These are phyloP conservation scores for Hemibagrus wyckioides DNA, from an alignment of 2,113 vertebrate species.

Conservation along the genomic window DNA sequence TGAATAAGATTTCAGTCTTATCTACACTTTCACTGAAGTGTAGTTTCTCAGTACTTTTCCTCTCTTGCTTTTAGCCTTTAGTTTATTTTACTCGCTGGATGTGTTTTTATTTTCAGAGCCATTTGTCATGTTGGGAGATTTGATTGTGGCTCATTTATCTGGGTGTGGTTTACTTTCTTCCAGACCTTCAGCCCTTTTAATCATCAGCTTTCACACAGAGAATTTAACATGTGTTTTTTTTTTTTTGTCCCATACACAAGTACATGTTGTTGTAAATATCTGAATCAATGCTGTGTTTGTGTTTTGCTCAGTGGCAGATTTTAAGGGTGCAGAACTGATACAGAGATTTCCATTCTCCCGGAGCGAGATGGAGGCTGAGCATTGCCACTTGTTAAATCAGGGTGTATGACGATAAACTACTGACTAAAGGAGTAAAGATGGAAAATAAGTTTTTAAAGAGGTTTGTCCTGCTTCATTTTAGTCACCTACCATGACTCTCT, in stretches of 20 bases:
- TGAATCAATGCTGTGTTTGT: background rate
- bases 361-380: background rate
- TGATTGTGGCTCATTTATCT: constrained; percentile 34
- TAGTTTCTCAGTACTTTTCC: background rate
- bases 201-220: background rate
- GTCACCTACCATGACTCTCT: background rate
- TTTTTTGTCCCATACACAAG: background rate
- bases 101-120: constrained; percentile 35
- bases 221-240: background rate
- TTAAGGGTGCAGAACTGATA: background rate
- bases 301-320: background rate
- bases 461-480: background rate
- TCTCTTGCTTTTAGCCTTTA: background rate
- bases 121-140: constrained; percentile 29
- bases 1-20: too few relatives aligned
- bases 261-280: background rate
- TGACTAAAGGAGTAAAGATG: background rate
- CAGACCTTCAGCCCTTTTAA: background rate
- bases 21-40: background rate
- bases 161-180: constrained; percentile 9
- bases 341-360: background rate
- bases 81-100: constrained; percentile 37
- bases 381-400: background rate
- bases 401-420: background rate
- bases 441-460: background rate